Evolutionary conservation across 2,888 invertebrate genomes (phyloP).

Genomic region (Plebejus anna): DNA sequence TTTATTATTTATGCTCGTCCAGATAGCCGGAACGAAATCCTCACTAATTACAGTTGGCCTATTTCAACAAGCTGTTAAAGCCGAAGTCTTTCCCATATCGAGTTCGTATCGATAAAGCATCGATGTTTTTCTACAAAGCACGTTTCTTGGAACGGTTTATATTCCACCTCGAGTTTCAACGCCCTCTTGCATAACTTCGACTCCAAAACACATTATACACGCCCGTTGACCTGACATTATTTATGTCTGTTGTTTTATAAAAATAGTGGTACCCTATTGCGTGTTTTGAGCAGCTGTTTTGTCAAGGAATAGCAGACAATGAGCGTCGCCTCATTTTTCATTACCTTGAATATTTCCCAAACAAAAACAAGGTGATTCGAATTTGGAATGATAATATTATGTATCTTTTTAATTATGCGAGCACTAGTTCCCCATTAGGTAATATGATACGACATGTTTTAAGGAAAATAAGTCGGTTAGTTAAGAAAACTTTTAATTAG

Average conservation of each 20-base stretch:
- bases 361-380: neutral
- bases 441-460: neutral
- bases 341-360: neutral
- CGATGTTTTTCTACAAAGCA: conserved; percentile 71
- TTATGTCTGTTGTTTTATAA: conserved; percentile 36
- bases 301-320: neutral
- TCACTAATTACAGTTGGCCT: conserved; percentile 38
- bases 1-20: conserved; percentile 22
- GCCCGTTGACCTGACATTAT: conserved; percentile 66
- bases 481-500: conserved; percentile 9
- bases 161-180: conserved; percentile 59
- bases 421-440: neutral
- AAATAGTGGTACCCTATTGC: conserved; percentile 15
- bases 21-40: conserved; percentile 39
- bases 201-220: conserved; percentile 47
- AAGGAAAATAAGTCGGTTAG: neutral
- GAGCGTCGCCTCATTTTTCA: neutral
- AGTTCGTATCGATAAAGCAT: conserved; percentile 65
- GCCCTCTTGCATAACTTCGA: conserved; percentile 64
- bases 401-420: neutral
- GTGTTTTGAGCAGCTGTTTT: conserved; percentile 15
- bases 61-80: conserved; percentile 44
- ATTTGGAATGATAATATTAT: neutral
- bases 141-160: conserved; percentile 65
- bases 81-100: conserved; percentile 68